These are phyloP conservation scores for Propithecus perrieri DNA, from an alignment of 2,797 vertebrate species.

Conservation along the genomic window DNA sequence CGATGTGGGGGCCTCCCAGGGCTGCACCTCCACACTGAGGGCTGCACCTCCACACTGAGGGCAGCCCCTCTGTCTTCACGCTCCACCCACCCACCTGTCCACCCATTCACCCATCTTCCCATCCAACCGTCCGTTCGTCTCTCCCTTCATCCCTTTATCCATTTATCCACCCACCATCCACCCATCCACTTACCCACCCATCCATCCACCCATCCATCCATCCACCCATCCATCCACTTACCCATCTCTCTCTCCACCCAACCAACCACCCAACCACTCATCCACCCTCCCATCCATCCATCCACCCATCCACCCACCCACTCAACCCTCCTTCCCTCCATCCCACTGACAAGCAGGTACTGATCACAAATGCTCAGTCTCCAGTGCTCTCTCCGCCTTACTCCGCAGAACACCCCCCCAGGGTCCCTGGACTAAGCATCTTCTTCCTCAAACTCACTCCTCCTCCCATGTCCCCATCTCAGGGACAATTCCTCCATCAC, in stretches of 20 bases:
- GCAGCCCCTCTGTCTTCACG: not conserved
- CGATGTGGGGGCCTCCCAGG: not conserved
- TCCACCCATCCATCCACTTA: fast-evolving
- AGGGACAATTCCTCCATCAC: not conserved
- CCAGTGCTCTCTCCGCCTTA: not conserved
- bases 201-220: fast-evolving
- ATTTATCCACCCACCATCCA: no score
- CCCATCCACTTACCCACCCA: fast-evolving
- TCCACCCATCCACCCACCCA: fast-evolving
- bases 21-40: not conserved
- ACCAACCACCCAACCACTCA: fast-evolving
- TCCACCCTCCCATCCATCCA: fast-evolving
- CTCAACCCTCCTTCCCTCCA: not conserved
- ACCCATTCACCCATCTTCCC: not conserved
- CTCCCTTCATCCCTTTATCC: not conserved
- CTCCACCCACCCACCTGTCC: not conserved
- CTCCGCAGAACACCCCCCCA: not conserved
- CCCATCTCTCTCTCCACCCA: fast-evolving
- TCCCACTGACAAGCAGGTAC: not conserved
- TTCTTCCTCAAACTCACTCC: not conserved
- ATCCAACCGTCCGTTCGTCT: no score
- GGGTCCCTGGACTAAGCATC: not conserved
- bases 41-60: not conserved
- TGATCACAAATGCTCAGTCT: not conserved
- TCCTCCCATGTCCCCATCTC: not conserved